phyloP scores from a whole-genome alignment of 2,888 invertebrate species.

The Atethmia centrago region DNA sequence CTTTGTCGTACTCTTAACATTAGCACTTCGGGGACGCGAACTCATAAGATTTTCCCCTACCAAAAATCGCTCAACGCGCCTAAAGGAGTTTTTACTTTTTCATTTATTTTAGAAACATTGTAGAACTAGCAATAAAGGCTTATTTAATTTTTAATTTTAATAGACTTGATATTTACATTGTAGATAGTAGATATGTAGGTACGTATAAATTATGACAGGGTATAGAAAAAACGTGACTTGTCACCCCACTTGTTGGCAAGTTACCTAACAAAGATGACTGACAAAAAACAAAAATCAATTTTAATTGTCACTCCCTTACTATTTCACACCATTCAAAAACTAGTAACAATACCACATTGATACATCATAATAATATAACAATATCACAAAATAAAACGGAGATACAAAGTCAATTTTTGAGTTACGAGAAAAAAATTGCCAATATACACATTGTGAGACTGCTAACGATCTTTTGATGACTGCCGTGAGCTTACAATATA shows the following conservation, averaged over 20 bases:
- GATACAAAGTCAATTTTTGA: constrained; percentile 79
- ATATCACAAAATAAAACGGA: constrained; percentile 63
- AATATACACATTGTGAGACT: constrained; percentile 80
- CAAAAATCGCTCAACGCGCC: too few relatives aligned
- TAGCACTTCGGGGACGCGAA: too few relatives aligned
- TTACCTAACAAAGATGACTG: constrained; percentile 47
- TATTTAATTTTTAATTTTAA: too few relatives aligned
- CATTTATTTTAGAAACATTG: too few relatives aligned
- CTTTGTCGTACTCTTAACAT: too few relatives aligned
- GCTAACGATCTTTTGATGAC: constrained; percentile 89
- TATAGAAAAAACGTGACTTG: constrained; percentile 1
- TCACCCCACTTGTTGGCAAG: constrained; percentile 51
- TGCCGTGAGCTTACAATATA: constrained; percentile 80
- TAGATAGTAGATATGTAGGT: too few relatives aligned
- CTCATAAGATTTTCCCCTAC: too few relatives aligned
- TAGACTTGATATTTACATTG: too few relatives aligned
- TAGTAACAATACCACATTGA: constrained; percentile 71
- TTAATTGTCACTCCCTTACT: constrained; percentile 70
- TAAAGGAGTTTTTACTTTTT: too few relatives aligned
- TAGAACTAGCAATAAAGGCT: too few relatives aligned
- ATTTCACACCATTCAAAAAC: constrained; percentile 70
- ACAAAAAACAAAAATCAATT: constrained; percentile 57
- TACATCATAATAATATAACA: constrained; percentile 74
- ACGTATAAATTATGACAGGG: too few relatives aligned
- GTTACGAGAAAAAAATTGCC: constrained; percentile 86